Base-by-base conservation (phyloP, 1,140 invertebrate genomes). In the Pogonus chalceus region DNA sequence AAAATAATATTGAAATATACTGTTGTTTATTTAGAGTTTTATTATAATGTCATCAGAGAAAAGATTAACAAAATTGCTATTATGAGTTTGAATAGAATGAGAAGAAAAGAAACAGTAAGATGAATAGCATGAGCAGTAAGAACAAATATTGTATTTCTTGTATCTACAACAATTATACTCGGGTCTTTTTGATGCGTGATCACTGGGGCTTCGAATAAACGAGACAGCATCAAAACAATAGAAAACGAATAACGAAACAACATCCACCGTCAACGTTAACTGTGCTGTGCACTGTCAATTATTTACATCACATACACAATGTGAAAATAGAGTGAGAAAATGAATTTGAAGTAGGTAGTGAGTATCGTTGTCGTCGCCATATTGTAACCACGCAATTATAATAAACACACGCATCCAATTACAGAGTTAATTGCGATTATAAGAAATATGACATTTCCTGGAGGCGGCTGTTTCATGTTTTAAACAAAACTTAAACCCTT, bases 401-500 rank as follows among this genome's bases (percentile, higher is more conserved):
- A 43, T 43, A 43, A 43, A 43, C 37, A 43, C 37, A 43, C 37
- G 37, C 37, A 43, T 16, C 37, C 37, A 43, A 43, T 43, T 43
- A 43, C 37, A 43, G n/a, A 43, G 37, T 43, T 43, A 43, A 43
- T 43, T 43, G 37, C 37, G 37, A 43, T 43, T 43, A 18, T 43
- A 43, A 43, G 37, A 43, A 43, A 43, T 43, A 43, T 43, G 37
- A 43, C 37, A 43, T 43, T 43, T 43, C 37, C 37, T 43, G 37
- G 9, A 43, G 37, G 37, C 37, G 18, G 37, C 18, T 43, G 37
- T 43, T 43, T 43, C 37, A 43, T 43, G 37, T 43, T 43, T 43
- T 43, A 39, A 55, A 55, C 54, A 55, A 55, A 55, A 55, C 53
- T 46, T 24, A 21, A 55, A 50, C 49, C 54, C 48, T 55, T 55